Base-by-base conservation (phyloP, 2,888 invertebrate genomes). In the Abrostola tripartita region DNA sequence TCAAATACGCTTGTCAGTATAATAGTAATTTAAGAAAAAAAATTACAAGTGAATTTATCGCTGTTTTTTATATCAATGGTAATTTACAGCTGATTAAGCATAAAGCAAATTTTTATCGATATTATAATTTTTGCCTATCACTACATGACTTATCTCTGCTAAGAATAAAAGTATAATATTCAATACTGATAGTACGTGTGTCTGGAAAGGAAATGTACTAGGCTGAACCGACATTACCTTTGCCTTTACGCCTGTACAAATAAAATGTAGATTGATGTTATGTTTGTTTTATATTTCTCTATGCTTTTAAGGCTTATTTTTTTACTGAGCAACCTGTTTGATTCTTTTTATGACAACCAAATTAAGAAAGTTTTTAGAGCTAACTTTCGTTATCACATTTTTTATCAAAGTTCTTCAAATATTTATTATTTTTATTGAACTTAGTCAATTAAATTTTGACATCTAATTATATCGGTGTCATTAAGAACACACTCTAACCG, bases 151-250 rank as follows among this genome's bases (percentile, higher is more conserved):
- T 84, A 79, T 84, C 83, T 53, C 4, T 24, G 40, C 9, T 11
- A n/a, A 36, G 44, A 51, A 74, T 65, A 54, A 73, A 66, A 66
- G 47, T 59, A 60, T 38, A 55, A 63, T 61, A 55, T 59, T 64
- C 35, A 54, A 52, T 65, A 67, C 61, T 52, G 71, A 74, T 76
- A 77, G 56, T 52, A 71, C 62, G 72, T 56, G 72, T 74, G 55
- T 60, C 44, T 62, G n/a, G 50, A 65, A 67, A 79, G 82, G 76
- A 81, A 85, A 79, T 76, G 47, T 84, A 74, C 74, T 70, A 54
- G 42, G 40, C 42, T 76, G 66, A 76, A 71, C 67, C 9, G 38
- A 53, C 36, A 40, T 66, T 73, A 65, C 73, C 77, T 76, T 65
- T 64, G 24, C 7, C 12, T 52, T 62, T 53, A 52, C 24, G 61